A percentile compares a stretch with the other conserved stretches of the same genome.
Evolutionary conservation across 2,888 invertebrate genomes (phyloP).

Genomic region (Pseudococcus viburni): DNA sequence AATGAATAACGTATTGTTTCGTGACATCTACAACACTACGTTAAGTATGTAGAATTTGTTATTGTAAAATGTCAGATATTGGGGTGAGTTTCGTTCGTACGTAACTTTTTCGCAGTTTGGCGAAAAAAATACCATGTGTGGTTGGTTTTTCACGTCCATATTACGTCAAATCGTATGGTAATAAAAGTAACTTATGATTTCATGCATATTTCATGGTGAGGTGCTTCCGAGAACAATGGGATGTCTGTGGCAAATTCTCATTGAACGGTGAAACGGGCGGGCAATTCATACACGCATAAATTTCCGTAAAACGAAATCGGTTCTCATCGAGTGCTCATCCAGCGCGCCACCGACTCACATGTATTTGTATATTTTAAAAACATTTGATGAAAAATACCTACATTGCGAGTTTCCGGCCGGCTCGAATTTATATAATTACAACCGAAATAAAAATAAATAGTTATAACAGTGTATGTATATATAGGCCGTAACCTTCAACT

Average conservation of each 20-base stretch:
- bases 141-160: constrained; percentile 4
- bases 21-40: not conserved
- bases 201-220: constrained; percentile 56
- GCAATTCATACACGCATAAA: constrained; percentile 51
- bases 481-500: constrained; percentile 63
- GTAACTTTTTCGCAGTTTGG: not conserved
- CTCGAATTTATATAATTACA: constrained; percentile 49
- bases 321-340: constrained; percentile 56
- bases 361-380: not conserved
- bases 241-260: constrained; percentile 1
- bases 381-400: constrained; percentile 10
- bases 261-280: constrained; percentile 14
- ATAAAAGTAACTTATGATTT: constrained; percentile 55
- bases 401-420: constrained; percentile 45
- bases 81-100: not conserved
- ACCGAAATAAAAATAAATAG: constrained; percentile 53
- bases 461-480: not conserved
- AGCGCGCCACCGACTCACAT: not conserved
- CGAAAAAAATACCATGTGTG: not conserved
- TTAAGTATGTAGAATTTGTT: not conserved
- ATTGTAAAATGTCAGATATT: not conserved
- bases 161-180: constrained; percentile 26
- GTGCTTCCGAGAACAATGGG: constrained; percentile 47
- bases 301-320: constrained; percentile 32
- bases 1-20: not conserved